Evolutionary conservation across 2,888 invertebrate species (phyloP).

Genomic region (Aleiodes alternator): DNA sequence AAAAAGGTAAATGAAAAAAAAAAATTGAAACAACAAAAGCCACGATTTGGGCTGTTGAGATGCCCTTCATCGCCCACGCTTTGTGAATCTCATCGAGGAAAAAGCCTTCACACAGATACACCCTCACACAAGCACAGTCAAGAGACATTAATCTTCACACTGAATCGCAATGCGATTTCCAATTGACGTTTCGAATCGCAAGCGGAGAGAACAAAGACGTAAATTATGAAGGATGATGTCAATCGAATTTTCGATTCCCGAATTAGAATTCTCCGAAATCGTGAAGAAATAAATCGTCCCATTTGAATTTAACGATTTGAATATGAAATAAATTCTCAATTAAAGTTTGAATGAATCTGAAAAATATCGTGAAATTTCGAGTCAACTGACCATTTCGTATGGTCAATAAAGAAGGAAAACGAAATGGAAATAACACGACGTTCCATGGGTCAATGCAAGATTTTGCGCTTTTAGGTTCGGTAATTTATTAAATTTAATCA

Average conservation of each 20-base stretch:
- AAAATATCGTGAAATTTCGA: no score
- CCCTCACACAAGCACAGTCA: neutral
- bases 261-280: no score
- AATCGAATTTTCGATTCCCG: neutral
- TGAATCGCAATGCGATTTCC: conserved; percentile 22
- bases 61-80: conserved; percentile 12
- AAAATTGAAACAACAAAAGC: neutral
- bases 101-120: neutral
- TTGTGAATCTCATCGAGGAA: neutral
- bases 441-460: no score
- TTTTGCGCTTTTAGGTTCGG: no score
- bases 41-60: neutral
- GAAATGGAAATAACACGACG: no score
- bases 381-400: no score
- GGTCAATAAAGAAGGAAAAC: no score
- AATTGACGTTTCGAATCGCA: conserved; percentile 1
- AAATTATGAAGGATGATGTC: neutral
- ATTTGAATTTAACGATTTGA: no score
- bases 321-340: no score
- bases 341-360: no score
- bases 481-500: no score
- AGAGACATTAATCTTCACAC: conserved; percentile 22
- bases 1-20: conserved; percentile 3
- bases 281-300: no score
- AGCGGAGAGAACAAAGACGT: neutral